Conservation (phyloP, 2,888 invertebrate genomes). For the Sinelater perroti region DNA sequence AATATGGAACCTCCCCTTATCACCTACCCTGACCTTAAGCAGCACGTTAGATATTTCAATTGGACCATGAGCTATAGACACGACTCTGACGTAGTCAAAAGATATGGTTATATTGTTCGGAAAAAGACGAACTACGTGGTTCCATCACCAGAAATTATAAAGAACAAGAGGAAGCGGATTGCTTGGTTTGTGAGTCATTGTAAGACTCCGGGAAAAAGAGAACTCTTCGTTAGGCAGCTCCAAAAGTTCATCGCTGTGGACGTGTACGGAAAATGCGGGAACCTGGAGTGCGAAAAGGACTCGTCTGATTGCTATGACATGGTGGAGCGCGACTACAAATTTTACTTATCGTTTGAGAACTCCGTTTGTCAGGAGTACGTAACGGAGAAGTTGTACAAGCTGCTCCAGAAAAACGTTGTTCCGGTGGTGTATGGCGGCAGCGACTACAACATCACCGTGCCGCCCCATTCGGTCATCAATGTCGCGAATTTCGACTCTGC, state of each 20-base stretch:
- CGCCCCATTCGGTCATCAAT: conserved; percentile 41
- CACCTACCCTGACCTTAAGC: conserved; percentile 32
- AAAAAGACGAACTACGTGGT: conserved; percentile 36
- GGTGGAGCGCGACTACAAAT: conserved; percentile 54
- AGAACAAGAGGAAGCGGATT: conserved; percentile 61
- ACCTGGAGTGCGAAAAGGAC: conserved; percentile 49
- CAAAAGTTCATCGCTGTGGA: conserved; percentile 68
- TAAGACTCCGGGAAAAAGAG: conserved; percentile 59
- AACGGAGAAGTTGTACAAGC: conserved; percentile 41
- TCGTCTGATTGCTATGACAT: conserved; percentile 60
- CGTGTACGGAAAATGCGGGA: conserved; percentile 71
- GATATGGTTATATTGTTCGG: conserved; percentile 49
- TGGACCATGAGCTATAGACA: conserved; percentile 67
- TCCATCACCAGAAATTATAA: conserved; percentile 36
- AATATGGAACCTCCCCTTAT: conserved; percentile 61
- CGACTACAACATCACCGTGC: conserved; percentile 35
- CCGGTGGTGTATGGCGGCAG: conserved; percentile 41
- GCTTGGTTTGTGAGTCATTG: conserved; percentile 69
- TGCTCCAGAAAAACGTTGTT: conserved; percentile 34
- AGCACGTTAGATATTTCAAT: conserved; percentile 63
- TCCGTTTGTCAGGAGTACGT: conserved; percentile 41
- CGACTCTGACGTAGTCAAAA: conserved; percentile 57
- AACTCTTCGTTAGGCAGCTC: conserved; percentile 61
- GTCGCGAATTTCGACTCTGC: conserved; percentile 32
- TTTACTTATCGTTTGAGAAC: conserved; percentile 44